Evolutionary conservation across 2,113 vertebrate species (phyloP).

Genomic region (Perccottus glenii): DNA sequence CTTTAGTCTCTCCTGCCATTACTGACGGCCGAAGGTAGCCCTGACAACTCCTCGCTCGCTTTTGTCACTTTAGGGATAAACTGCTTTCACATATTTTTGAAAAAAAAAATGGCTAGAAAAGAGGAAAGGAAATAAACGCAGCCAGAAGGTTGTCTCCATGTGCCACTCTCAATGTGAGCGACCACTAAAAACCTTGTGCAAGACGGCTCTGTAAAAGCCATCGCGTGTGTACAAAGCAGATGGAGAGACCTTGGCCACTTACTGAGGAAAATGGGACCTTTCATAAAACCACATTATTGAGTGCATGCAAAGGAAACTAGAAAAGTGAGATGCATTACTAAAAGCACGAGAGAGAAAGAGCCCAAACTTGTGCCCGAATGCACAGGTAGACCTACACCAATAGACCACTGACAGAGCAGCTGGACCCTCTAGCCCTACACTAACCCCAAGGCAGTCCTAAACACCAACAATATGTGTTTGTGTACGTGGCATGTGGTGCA

Average conservation of each 20-base stretch:
- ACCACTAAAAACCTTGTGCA: conserved; percentile 15
- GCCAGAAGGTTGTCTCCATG: not conserved
- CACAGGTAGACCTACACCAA: not conserved
- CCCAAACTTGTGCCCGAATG: not conserved
- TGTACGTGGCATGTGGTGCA: conserved; percentile 28
- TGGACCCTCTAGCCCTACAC: conserved; percentile 52
- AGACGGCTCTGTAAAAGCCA: conserved; percentile 9
- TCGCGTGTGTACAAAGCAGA: conserved; percentile 6
- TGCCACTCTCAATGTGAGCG: conserved; percentile 1
- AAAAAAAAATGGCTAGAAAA: conserved; percentile 9
- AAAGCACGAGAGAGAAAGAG: conserved; percentile 4
- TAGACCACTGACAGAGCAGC: conserved; percentile 61
- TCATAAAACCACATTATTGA: conserved; percentile 35
- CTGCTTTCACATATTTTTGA: conserved; percentile 6
- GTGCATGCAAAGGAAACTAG: conserved; percentile 19
- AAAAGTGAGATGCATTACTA: conserved; percentile 25
- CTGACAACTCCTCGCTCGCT: not conserved
- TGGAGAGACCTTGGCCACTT: conserved; percentile 30
- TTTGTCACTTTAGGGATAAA: not conserved
- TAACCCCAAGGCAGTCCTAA: conserved; percentile 41
- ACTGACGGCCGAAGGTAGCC: conserved; percentile 2
- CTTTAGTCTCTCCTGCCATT: conserved; percentile 23
- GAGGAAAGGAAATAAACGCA: conserved; percentile 14
- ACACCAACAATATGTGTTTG: conserved; percentile 22
- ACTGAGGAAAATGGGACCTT: conserved; percentile 10